Conservation (phyloP, 2,113 vertebrate species). For the Montifringilla adamsi region DNA sequence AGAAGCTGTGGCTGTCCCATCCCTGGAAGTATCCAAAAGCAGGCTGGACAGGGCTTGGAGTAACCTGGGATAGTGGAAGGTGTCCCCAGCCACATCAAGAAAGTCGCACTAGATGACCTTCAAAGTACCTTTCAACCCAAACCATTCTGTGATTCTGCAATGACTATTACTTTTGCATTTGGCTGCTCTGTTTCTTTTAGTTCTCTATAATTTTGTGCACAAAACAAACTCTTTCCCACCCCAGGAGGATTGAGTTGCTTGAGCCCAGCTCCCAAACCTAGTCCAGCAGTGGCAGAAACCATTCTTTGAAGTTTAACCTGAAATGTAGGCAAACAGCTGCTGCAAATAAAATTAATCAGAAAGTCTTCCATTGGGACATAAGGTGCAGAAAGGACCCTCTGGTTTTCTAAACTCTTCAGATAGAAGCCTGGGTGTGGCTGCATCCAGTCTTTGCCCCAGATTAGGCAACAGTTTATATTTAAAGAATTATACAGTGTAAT, state of each 20-base stretch:
- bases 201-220: neutral
- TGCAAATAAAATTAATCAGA: neutral
- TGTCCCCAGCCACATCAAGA: too few species aligned
- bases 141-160: neutral
- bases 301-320: neutral
- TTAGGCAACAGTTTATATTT: neutral
- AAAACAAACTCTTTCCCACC: accelerated
- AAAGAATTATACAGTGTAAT: neutral
- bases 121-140: neutral
- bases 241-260: neutral
- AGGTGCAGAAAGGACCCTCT: neutral
- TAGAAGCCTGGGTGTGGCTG: neutral
- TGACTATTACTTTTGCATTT: neutral
- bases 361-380: too few species aligned
- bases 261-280: neutral
- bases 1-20: neutral
- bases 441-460: neutral
- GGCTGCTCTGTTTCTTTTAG: neutral
- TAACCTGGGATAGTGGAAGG: neutral
- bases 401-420: neutral
- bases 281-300: too few species aligned
- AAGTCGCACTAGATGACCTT: neutral
- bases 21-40: neutral
- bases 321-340: neutral
- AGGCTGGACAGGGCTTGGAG: neutral